Conservation (phyloP, 2,113 vertebrate genomes). For the Tiliqua scincoides region DNA sequence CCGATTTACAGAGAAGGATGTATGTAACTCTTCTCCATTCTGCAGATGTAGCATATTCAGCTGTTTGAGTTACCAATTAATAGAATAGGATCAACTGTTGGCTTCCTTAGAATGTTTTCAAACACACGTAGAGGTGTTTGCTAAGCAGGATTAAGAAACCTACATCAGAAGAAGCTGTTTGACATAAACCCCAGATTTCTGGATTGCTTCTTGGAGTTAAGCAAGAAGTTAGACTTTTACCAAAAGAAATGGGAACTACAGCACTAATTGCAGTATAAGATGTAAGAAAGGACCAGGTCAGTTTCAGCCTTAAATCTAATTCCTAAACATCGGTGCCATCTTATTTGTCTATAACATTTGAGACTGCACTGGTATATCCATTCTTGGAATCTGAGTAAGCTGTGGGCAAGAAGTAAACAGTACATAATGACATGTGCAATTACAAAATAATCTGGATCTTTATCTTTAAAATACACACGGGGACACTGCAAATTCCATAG, state of each 20-base stretch:
- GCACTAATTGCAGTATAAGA: not conserved
- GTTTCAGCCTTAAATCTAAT: constrained; percentile 2
- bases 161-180: no score
- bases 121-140: not conserved
- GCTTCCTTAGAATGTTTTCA: constrained; percentile 37
- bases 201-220: not conserved
- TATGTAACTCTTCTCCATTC: constrained; percentile 34
- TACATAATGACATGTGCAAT: not conserved
- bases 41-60: constrained; percentile 59
- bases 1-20: constrained; percentile 39
- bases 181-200: not conserved
- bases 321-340: not conserved
- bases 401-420: not conserved
- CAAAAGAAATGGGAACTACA: constrained; percentile 13
- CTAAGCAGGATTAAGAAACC: constrained; percentile 34
- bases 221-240: not conserved
- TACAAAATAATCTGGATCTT: not conserved
- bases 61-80: constrained; percentile 67
- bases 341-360: not conserved
- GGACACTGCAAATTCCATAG: not conserved
- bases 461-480: not conserved
- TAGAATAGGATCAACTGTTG: constrained; percentile 18
- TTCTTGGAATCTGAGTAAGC: not conserved
- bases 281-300: constrained; percentile 9
- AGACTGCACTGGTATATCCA: not conserved